Evolutionary conservation across 2,113 vertebrate species (phyloP).

Genomic region (Orientallactaga bullata): DNA sequence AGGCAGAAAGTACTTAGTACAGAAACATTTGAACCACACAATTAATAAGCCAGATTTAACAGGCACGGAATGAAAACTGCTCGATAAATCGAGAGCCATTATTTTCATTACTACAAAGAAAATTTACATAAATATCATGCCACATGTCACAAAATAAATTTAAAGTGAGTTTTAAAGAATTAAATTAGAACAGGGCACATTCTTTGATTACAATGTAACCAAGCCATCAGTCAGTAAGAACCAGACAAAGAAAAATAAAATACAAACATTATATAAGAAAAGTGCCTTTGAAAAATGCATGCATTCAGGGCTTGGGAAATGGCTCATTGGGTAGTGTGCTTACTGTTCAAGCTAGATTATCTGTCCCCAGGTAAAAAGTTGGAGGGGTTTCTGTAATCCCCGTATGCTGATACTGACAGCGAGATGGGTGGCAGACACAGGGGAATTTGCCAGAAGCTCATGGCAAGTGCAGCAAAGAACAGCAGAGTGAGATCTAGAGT

Average conservation of each 20-base stretch:
- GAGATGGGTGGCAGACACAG: too few relatives aligned
- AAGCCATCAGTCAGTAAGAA: background rate
- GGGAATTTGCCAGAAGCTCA: too few relatives aligned
- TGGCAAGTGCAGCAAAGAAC: too few relatives aligned
- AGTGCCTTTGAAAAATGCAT: background rate
- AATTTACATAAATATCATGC: constrained; percentile 9
- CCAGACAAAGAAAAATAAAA: background rate
- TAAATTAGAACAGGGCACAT: background rate
- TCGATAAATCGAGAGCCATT: constrained; percentile 7
- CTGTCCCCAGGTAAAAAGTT: too few relatives aligned
- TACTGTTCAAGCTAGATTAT: too few relatives aligned
- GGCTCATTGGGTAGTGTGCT: too few relatives aligned
- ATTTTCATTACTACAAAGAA: constrained; percentile 28
- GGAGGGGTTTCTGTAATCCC: too few relatives aligned
- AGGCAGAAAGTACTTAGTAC: background rate
- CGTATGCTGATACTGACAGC: too few relatives aligned
- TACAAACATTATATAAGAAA: too few relatives aligned
- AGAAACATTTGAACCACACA: constrained; percentile 18
- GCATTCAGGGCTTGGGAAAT: too few relatives aligned
- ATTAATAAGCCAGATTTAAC: constrained; percentile 38
- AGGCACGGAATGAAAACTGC: constrained; percentile 12
- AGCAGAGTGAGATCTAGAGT: too few relatives aligned
- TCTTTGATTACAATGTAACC: background rate
- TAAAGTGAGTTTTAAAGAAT: constrained; percentile 25
- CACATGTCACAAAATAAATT: background rate